Conservation (phyloP, 2,888 invertebrate genomes). For the Mystacides longicornis region DNA sequence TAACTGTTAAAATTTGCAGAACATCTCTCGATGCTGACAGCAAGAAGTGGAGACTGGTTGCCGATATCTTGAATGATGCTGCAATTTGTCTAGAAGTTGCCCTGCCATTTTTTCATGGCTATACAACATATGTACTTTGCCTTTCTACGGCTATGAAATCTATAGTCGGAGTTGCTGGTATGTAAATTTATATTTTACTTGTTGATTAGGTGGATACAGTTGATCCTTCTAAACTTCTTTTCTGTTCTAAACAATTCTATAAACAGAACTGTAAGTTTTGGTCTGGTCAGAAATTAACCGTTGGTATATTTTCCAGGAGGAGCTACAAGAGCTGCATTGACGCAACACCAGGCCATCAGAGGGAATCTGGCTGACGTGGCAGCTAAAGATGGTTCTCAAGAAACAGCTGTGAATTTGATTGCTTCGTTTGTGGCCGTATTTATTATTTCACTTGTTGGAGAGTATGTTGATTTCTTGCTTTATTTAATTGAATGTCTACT, state of each 20-base stretch:
- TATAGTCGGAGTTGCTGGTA: conserved; percentile 84
- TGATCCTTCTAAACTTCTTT: no score
- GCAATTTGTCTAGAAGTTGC: conserved; percentile 85
- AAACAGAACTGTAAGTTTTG: not conserved
- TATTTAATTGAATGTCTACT: not conserved
- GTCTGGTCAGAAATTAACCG: no score
- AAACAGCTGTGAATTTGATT: conserved; percentile 87
- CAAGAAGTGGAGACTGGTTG: conserved; percentile 92
- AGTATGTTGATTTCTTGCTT: conserved; percentile 31
- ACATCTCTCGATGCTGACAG: conserved; percentile 79
- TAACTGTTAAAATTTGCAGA: no score
- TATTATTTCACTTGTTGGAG: conserved; percentile 60
- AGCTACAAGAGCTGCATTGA: conserved; percentile 86
- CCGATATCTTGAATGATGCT: conserved; percentile 85
- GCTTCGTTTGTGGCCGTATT: conserved; percentile 75
- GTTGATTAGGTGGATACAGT: no score
- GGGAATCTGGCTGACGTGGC: conserved; percentile 90
- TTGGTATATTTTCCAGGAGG: conserved; percentile 52
- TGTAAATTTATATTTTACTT: not conserved
- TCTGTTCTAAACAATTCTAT: not conserved
- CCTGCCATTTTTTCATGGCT: conserved; percentile 59
- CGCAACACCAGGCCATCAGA: conserved; percentile 84
- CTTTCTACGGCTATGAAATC: conserved; percentile 71
- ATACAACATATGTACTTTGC: conserved; percentile 61
- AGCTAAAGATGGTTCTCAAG: conserved; percentile 95